These are phyloP conservation scores for Sebastes kiyomatsui DNA, from an alignment of 2,797 vertebrate genomes.

Conservation along the genomic window DNA sequence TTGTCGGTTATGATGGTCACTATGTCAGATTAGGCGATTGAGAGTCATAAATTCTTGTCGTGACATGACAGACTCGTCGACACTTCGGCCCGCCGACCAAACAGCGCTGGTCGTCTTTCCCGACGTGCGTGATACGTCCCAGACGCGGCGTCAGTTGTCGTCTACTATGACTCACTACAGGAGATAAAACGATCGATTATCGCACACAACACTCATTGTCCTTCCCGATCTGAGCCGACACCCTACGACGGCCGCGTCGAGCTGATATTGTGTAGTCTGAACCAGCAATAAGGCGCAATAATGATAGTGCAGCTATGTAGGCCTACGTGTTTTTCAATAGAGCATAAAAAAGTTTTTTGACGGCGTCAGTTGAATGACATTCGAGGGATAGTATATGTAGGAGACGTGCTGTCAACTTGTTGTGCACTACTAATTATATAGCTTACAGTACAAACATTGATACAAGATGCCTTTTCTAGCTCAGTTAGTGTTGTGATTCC, in stretches of 20 bases:
- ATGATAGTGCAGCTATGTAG: background rate
- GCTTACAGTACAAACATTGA: too few relatives aligned
- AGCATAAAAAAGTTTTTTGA: background rate
- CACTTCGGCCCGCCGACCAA: background rate
- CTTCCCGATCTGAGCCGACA: too few relatives aligned
- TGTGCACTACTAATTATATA: too few relatives aligned
- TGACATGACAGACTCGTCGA: background rate
- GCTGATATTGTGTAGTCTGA: too few relatives aligned
- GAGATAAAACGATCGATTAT: background rate
- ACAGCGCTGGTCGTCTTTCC: background rate
- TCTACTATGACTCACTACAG: background rate
- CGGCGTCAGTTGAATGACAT: too few relatives aligned
- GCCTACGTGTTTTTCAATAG: background rate
- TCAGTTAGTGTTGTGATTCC: too few relatives aligned
- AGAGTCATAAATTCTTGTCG: background rate
- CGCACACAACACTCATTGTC: background rate
- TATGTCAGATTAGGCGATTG: background rate
- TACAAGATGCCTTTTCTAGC: too few relatives aligned
- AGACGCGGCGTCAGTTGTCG: too few relatives aligned
- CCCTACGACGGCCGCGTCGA: accelerated
- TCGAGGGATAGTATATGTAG: too few relatives aligned
- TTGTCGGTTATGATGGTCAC: background rate
- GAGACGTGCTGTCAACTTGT: too few relatives aligned
- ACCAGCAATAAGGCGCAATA: background rate
- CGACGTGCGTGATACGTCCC: too few relatives aligned